Conservation (phyloP, 1,140 invertebrate genomes). For the Achroia grisella region DNA sequence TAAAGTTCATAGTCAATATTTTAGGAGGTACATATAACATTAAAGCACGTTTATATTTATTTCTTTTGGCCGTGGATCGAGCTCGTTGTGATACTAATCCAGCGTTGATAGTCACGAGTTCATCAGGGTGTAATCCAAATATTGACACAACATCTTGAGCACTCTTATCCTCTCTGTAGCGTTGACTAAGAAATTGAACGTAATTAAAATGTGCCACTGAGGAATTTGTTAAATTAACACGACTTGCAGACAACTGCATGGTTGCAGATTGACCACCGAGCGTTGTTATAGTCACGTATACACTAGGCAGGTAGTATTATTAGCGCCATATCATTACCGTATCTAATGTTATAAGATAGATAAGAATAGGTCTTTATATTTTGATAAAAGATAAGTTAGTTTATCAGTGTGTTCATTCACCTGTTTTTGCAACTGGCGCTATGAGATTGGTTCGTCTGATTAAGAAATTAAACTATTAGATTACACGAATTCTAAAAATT, state of each 20-base stretch:
- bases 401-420: slow-evolving; percentile 47
- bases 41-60: slow-evolving; percentile 21
- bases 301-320: slow-evolving; percentile 22
- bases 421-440: slow-evolving; percentile 12
- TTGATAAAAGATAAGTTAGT: slow-evolving; percentile 40
- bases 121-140: slow-evolving; percentile 48
- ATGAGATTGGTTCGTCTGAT: too few relatives aligned
- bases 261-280: slow-evolving; percentile 13
- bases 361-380: slow-evolving; percentile 35
- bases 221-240: slow-evolving; percentile 51
- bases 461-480: too few relatives aligned
- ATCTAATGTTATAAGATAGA: slow-evolving; percentile 43
- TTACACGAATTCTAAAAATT: too few relatives aligned
- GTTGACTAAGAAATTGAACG: slow-evolving; percentile 46
- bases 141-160: slow-evolving; percentile 51
- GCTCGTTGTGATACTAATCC: slow-evolving; percentile 11
- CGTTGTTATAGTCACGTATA: slow-evolving; percentile 42
- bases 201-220: slow-evolving; percentile 57
- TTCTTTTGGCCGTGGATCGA: slow-evolving; percentile 12
- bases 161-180: slow-evolving; percentile 33
- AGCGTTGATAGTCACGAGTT: slow-evolving; percentile 22
- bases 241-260: slow-evolving; percentile 56
- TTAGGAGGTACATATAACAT: slow-evolving; percentile 25
- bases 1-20: slow-evolving; percentile 25
- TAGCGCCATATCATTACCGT: slow-evolving; percentile 32